Percentiles rank a stretch among this genome's conserved stretches.
Conservation (phyloP, 2,113 vertebrate genomes). For the Xerus inauris region DNA sequence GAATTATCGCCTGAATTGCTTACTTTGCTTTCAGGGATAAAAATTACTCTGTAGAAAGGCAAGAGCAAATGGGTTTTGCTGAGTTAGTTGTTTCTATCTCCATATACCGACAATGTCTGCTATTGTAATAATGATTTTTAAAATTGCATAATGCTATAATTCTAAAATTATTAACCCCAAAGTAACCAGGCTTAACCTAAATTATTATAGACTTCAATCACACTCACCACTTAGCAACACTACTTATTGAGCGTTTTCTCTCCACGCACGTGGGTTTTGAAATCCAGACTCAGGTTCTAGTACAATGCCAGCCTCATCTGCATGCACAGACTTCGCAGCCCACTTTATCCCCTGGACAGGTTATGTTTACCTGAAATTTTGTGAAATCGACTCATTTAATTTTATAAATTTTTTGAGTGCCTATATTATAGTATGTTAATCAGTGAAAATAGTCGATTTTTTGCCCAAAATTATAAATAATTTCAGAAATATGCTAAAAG, state of each 20-base stretch:
- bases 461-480: not conserved
- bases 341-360: not conserved
- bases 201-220: not conserved
- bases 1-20: not conserved
- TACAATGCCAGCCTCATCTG: fast-evolving
- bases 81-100: not conserved
- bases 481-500: not conserved
- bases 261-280: not conserved
- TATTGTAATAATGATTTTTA: not conserved
- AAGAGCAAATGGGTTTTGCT: not conserved
- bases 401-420: not conserved
- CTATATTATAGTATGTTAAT: not conserved
- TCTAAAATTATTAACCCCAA: not conserved
- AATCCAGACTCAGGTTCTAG: not conserved
- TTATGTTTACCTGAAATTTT: not conserved
- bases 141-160: not conserved
- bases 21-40: not conserved
- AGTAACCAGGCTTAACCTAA: not conserved
- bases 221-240: not conserved
- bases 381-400: not conserved
- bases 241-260: not conserved
- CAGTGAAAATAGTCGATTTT: not conserved
- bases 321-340: not conserved
- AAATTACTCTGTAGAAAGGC: not conserved
- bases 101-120: not conserved